Evolutionary conservation across 1,140 invertebrate genomes (phyloP), one percentile per base, ranked within the genome.

Genomic region (Lepidostoma basale): DNA sequence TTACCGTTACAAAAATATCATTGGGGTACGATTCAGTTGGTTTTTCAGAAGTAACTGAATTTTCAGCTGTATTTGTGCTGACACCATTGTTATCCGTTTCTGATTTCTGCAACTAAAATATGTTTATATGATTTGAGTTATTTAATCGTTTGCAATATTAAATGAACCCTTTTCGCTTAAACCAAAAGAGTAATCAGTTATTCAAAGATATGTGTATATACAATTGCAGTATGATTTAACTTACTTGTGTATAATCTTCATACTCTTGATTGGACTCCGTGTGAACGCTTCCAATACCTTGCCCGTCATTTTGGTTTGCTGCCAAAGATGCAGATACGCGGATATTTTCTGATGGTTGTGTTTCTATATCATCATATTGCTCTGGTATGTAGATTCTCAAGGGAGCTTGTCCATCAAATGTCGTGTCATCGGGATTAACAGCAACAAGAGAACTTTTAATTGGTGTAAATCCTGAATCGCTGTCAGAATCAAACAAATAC

Each of bases 371-470:
- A 16, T 75, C 75, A 33, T 73, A 73, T 18, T 75, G 72, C 28
- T 85, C 83, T 1, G 82, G 79, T 1, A 85, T 78, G 66, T 79
- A 81, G 60, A 85, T 85, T 72, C 77, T 78, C 36, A 85, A 60
- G 0, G 80, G 76, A 56, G 72, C 72, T 54, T 76, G 76, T 12
- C 74, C 40, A 28, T 58, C 23, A 28, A 10, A 14, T 26, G 58
- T 47, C 10, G 9, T 14, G n/a, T 44, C 36, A 8, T 63, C 64
- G 18, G 25, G n/a, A n/a, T 49, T 65, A 12, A 64, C 10, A 20
- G 39, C 4, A 20, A 62, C 12, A 42, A 22, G 62, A 26, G 63
- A 56, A 18, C 54, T 23, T 10, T 63, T 62, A 14, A 45, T 54
- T 18, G 70, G 67, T 9, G 39, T 47, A 30, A 64, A 62, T 12